Evolutionary conservation across 2,888 invertebrate genomes (phyloP).

Genomic region (Vannuccia rotundouncinata): DNA sequence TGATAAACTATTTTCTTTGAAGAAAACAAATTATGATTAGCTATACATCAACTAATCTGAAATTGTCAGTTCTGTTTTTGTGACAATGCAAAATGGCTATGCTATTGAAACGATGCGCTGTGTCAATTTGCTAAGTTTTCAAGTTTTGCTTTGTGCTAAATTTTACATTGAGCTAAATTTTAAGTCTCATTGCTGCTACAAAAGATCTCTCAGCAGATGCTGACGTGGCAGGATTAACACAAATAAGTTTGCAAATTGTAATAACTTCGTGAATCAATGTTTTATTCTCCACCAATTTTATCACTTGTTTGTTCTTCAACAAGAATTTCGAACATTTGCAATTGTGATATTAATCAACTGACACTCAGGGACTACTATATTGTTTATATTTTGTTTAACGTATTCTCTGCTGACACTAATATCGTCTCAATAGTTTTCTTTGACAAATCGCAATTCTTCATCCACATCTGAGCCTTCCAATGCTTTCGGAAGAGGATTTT

Average conservation of each 20-base stretch:
- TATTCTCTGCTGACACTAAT: no score
- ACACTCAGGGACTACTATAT: no score
- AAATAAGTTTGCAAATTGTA: neutral
- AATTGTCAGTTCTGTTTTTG: slow-evolving; percentile 24
- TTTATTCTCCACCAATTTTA: neutral
- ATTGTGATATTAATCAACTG: neutral
- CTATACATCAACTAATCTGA: no score
- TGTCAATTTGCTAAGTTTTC: no score
- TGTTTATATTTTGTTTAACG: no score
- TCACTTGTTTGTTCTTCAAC: neutral
- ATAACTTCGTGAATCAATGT: neutral
- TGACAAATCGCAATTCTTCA: neutral
- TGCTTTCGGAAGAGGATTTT: neutral
- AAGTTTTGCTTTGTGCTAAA: no score
- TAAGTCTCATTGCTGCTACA: neutral
- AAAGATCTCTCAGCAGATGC: neutral
- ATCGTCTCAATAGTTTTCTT: neutral
- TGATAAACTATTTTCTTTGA: slow-evolving; percentile 15
- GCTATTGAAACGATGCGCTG: slow-evolving; percentile 16
- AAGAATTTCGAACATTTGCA: neutral
- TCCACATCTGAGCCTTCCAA: neutral
- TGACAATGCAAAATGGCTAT: slow-evolving; percentile 22
- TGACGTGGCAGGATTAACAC: neutral
- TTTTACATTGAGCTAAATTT: neutral
- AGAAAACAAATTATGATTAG: slow-evolving; percentile 22